These are phyloP conservation scores for Acrobeloides nanus DNA, from an alignment of 2,888 invertebrate genomes.

Conservation along the genomic window DNA sequence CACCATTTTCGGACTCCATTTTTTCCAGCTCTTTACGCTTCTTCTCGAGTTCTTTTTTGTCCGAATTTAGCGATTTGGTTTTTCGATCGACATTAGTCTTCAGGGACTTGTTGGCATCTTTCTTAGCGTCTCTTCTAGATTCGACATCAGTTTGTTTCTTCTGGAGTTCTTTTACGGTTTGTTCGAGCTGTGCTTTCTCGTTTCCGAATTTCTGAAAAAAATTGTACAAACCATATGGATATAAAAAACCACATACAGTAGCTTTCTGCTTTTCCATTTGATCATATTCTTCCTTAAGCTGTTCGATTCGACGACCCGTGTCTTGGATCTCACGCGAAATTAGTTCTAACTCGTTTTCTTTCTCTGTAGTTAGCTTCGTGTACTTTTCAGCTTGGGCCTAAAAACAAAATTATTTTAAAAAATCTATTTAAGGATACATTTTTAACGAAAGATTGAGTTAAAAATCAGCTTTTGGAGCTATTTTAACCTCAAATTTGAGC, in stretches of 20 bases:
- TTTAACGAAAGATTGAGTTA: too few species aligned
- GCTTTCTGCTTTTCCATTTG: slow-evolving; percentile 8
- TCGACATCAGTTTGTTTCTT: slow-evolving; percentile 6
- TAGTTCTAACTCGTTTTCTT: slow-evolving; percentile 1
- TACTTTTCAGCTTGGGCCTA: not conserved
- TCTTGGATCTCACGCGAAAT: slow-evolving; percentile 9
- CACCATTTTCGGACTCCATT: slow-evolving; percentile 54
- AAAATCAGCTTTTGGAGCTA: too few species aligned
- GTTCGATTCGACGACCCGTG: slow-evolving; percentile 5
- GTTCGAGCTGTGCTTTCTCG: slow-evolving; percentile 17
- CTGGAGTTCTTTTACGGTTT: slow-evolving; percentile 9
- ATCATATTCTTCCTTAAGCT: slow-evolving; percentile 29
- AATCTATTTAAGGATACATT: too few species aligned
- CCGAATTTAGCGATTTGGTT: slow-evolving; percentile 61
- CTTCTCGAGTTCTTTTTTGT: slow-evolving; percentile 57
- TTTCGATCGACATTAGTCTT: slow-evolving; percentile 6
- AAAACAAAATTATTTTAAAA: too few species aligned
- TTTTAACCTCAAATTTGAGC: slow-evolving; percentile 11
- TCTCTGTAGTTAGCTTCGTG: slow-evolving; percentile 8
- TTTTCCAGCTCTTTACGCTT: slow-evolving; percentile 45
- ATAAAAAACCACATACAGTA: not conserved
- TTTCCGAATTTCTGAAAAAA: slow-evolving; percentile 15
- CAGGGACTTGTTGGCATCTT: slow-evolving; percentile 13
- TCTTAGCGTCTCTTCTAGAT: slow-evolving; percentile 19
- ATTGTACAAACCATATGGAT: not conserved